Conservation (phyloP, 2,113 vertebrate genomes). For the Podarcis cretensis region DNA sequence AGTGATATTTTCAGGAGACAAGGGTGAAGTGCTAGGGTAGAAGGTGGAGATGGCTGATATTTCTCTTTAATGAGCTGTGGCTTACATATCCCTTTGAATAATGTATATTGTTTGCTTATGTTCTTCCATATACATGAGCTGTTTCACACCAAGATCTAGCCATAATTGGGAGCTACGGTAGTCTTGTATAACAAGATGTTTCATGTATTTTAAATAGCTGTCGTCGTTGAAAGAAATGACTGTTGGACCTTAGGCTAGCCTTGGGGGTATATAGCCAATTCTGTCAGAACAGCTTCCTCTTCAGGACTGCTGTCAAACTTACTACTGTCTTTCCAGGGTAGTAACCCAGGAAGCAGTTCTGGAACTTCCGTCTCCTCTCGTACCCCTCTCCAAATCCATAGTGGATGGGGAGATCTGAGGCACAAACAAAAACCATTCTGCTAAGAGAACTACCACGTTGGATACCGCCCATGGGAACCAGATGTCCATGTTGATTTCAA, state of each 20-base stretch:
- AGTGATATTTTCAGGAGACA: slow-evolving; percentile 63
- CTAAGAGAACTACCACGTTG: too few species aligned
- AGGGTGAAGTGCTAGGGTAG: slow-evolving; percentile 65
- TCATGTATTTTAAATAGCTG: slow-evolving; percentile 44
- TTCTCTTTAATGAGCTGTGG: slow-evolving; percentile 14
- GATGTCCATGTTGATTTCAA: neutral
- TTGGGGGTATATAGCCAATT: neutral
- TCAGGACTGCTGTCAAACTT: neutral
- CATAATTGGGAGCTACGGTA: slow-evolving; percentile 56
- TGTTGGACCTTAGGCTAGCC: slow-evolving; percentile 46
- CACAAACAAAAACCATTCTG: neutral
- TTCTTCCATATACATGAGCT: slow-evolving; percentile 54
- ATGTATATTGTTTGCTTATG: slow-evolving; percentile 45
- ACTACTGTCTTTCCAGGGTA: neutral
- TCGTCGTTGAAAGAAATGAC: slow-evolving; percentile 42
- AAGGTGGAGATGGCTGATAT: slow-evolving; percentile 61
- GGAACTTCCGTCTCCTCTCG: too few species aligned
- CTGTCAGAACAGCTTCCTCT: neutral
- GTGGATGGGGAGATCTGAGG: too few species aligned
- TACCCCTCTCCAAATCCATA: too few species aligned
- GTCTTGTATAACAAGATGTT: slow-evolving; percentile 46
- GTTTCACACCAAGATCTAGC: slow-evolving; percentile 40
- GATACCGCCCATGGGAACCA: neutral
- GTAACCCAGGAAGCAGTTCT: too few species aligned
- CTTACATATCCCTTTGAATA: neutral